Evolutionary conservation across 1,140 invertebrate species (phyloP).

Genomic region (Zaprionus capensis): DNA sequence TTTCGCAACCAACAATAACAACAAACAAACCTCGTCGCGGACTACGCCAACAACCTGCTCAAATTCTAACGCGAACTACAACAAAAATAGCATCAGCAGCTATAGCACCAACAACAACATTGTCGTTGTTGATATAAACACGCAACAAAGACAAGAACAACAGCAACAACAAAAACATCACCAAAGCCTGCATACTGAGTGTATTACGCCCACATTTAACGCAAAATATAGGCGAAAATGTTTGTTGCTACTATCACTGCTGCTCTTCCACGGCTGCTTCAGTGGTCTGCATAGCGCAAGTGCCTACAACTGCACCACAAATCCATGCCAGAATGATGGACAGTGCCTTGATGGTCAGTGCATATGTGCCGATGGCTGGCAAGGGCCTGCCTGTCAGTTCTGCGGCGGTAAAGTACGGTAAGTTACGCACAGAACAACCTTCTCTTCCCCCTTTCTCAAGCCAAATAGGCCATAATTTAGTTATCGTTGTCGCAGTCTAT

Average conservation of each 20-base stretch:
- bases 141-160: conserved; percentile 43
- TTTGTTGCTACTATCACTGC: conserved; percentile 65
- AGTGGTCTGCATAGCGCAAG: conserved; percentile 68
- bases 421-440: conserved; percentile 70
- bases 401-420: conserved; percentile 96
- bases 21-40: conserved; percentile 32
- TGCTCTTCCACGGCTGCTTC: conserved; percentile 77
- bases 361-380: conserved; percentile 95
- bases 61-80: conserved; percentile 15
- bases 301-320: conserved; percentile 83
- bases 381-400: conserved; percentile 93
- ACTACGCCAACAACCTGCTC: conserved; percentile 50
- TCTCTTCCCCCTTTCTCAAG: background rate
- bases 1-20: conserved; percentile 25
- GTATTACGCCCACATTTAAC: conserved; percentile 78
- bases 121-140: conserved; percentile 40
- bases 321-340: conserved; percentile 88
- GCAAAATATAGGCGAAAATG: conserved; percentile 84
- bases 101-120: conserved; percentile 16
- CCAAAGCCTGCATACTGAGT: conserved; percentile 43
- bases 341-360: conserved; percentile 91
- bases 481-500: conserved; percentile 42
- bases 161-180: conserved; percentile 35
- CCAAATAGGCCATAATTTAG: conserved; percentile 31
- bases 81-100: conserved; percentile 18